These are phyloP conservation scores for Mycalesis mineus DNA, from an alignment of 2,888 invertebrate genomes.

Conservation along the genomic window DNA sequence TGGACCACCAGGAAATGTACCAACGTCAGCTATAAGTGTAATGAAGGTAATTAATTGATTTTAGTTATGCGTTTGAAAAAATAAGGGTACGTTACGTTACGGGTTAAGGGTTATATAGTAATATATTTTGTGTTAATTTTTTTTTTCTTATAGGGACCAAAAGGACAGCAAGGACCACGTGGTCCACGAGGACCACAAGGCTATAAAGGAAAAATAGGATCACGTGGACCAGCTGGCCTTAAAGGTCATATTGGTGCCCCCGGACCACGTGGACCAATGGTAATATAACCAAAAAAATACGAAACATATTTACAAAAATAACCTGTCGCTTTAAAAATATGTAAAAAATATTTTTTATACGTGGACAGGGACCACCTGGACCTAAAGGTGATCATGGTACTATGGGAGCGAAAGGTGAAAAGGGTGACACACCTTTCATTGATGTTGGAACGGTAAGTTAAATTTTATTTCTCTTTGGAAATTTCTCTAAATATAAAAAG, in stretches of 20 bases:
- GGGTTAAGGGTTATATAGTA: too few species aligned
- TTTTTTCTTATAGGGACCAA: slow-evolving; percentile 41
- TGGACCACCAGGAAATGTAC: slow-evolving; percentile 69
- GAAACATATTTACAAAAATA: too few species aligned
- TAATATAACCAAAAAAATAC: slow-evolving; percentile 5
- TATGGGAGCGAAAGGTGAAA: slow-evolving; percentile 50
- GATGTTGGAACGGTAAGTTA: slow-evolving; percentile 44
- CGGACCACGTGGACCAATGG: slow-evolving; percentile 77
- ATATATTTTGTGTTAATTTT: too few species aligned
- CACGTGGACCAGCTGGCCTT: slow-evolving; percentile 75
- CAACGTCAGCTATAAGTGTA: slow-evolving; percentile 28
- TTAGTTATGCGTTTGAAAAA: too few species aligned
- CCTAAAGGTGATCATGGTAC: slow-evolving; percentile 54
- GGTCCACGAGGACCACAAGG: slow-evolving; percentile 73
- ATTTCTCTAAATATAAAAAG: too few species aligned
- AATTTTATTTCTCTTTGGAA: neutral
- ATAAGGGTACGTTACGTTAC: too few species aligned
- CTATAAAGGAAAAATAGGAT: slow-evolving; percentile 43
- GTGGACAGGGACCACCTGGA: slow-evolving; percentile 64
- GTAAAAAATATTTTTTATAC: neutral
- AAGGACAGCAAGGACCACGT: slow-evolving; percentile 37
- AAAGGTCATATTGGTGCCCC: slow-evolving; percentile 31
- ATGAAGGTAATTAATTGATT: slow-evolving; percentile 34
- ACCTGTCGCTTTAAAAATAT: too few species aligned
- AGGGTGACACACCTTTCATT: slow-evolving; percentile 44